phyloP scores from a whole-genome alignment of 2,797 vertebrate species.

The Gallinago solitaria region DNA sequence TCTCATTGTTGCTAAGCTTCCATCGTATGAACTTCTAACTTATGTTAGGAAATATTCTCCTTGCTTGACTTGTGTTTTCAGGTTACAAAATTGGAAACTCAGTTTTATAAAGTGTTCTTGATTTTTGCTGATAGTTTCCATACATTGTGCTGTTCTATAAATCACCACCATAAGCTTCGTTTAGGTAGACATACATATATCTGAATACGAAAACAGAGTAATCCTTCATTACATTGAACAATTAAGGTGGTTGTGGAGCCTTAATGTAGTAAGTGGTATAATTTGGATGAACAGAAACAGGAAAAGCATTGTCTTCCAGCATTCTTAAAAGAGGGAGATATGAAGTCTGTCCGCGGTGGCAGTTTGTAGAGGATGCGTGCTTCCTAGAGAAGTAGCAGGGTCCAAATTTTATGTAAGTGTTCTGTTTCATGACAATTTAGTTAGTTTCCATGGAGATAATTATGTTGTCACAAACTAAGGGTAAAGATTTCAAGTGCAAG shows the following conservation, averaged over 20 bases:
- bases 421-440: conserved; percentile 31
- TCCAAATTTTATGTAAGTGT: neutral
- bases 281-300: neutral
- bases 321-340: neutral
- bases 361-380: neutral
- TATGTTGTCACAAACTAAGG: conserved; percentile 50
- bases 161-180: neutral
- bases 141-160: fast-evolving
- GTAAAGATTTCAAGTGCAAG: conserved; percentile 46
- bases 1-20: conserved; percentile 29
- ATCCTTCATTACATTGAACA: neutral
- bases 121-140: neutral
- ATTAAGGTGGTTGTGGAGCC: neutral
- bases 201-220: neutral
- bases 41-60: neutral
- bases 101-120: neutral
- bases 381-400: neutral
- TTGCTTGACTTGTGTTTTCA: neutral
- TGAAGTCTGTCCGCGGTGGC: neutral
- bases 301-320: neutral
- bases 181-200: neutral
- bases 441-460: conserved; percentile 65
- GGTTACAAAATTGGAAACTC: neutral
- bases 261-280: neutral
- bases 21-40: neutral